Conservation (phyloP, 2,797 vertebrate species). For the Amblyraja radiata region DNA sequence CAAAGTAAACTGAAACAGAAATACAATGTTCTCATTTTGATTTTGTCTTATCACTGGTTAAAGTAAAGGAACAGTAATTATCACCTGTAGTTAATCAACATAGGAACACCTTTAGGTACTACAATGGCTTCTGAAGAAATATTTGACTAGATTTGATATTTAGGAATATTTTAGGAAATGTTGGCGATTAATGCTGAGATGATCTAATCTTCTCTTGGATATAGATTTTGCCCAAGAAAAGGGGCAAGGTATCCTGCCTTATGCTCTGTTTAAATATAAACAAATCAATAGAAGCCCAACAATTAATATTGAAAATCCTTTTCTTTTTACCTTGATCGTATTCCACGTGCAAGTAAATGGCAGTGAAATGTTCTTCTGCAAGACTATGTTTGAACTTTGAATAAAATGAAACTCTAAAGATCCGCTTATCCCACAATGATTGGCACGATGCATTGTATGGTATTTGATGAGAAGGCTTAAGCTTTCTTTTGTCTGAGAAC, state of each 20-base stretch:
- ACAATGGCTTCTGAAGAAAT: slow-evolving; percentile 8
- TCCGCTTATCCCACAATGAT: slow-evolving; percentile 39
- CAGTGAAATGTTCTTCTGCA: slow-evolving; percentile 12
- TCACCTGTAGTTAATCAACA: background rate
- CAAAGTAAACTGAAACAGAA: background rate
- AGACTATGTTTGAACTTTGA: slow-evolving; percentile 13
- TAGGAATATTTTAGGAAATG: background rate
- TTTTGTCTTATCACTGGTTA: background rate
- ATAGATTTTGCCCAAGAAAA: background rate
- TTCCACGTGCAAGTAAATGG: background rate
- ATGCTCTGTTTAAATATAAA: background rate
- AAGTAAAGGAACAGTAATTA: background rate
- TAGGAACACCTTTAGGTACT: background rate
- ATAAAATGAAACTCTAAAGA: slow-evolving; percentile 34
- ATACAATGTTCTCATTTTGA: background rate
- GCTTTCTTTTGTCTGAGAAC: slow-evolving; percentile 40
- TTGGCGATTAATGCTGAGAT: background rate
- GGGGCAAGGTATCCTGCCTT: background rate
- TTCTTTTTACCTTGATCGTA: background rate
- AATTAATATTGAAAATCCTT: background rate
- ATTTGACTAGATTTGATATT: background rate
- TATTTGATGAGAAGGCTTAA: slow-evolving; percentile 45
- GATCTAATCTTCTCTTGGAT: background rate
- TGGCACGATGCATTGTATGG: slow-evolving; percentile 47
- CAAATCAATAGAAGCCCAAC: background rate